phyloP scores from a whole-genome alignment of 2,113 vertebrate genomes.

The Hylia prasina region DNA sequence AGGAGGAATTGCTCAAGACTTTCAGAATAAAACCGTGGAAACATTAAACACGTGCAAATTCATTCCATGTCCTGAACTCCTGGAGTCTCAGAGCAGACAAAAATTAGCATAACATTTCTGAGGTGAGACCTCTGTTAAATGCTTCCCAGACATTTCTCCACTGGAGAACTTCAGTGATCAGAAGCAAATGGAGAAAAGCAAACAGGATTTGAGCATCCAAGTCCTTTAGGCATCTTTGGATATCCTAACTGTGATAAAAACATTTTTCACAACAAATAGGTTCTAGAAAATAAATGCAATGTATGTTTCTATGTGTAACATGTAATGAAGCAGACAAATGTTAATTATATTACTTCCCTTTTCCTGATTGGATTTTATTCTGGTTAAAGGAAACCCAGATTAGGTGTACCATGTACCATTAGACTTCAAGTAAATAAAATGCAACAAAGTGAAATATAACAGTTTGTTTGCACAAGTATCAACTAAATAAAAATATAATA shows the following conservation, averaged over 20 bases:
- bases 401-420: not conserved
- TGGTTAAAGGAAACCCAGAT: not conserved
- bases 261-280: not conserved
- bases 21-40: not conserved
- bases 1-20: not conserved
- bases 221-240: not conserved
- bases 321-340: not conserved
- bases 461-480: not conserved
- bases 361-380: not conserved
- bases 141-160: not conserved
- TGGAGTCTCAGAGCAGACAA: not conserved
- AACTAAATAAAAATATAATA: not conserved
- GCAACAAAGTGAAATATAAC: not conserved
- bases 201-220: not conserved
- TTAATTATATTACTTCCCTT: not conserved
- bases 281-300: not conserved
- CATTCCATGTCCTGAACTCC: not conserved
- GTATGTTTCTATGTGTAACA: not conserved
- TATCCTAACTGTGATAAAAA: not conserved
- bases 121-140: slow-evolving; percentile 10
- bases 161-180: not conserved
- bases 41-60: not conserved
- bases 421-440: not conserved
- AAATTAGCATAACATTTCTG: slow-evolving; percentile 13
- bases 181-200: slow-evolving; percentile 23